Percentiles rank a stretch among this genome's conserved stretches.
Conservation (phyloP, 2,888 invertebrate genomes). For the Diaphora mendica region DNA sequence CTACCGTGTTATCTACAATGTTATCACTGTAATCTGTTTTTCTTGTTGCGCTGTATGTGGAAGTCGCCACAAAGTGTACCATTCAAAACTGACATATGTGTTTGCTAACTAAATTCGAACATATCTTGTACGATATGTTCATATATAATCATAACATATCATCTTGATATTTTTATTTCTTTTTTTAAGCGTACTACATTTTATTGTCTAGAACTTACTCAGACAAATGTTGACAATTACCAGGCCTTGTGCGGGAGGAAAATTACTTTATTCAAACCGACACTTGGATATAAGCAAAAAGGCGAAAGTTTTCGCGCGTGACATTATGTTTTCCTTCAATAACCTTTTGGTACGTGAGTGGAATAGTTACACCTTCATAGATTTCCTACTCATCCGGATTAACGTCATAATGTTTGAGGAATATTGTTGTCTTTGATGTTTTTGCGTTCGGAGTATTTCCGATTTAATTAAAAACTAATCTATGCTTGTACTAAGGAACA, state of each 20-base stretch:
- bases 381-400: conserved; percentile 34
- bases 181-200: not conserved
- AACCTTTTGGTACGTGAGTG: conserved; percentile 52
- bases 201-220: not conserved
- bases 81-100: not conserved
- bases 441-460: conserved; percentile 22
- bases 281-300: conserved; percentile 40
- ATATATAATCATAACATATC: too few species aligned
- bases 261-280: conserved; percentile 35
- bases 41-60: too few species aligned
- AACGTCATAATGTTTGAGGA: conserved; percentile 33
- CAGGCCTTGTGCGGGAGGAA: conserved; percentile 4
- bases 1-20: too few species aligned
- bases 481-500: too few species aligned
- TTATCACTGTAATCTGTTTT: too few species aligned
- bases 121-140: too few species aligned
- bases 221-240: not conserved
- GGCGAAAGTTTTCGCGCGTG: conserved; percentile 41
- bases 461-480: not conserved
- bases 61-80: not conserved
- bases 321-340: conserved; percentile 60
- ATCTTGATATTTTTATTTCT: not conserved
- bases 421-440: conserved; percentile 30
- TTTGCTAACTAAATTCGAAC: not conserved
- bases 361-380: conserved; percentile 48